Evolutionary conservation across 1,140 invertebrate genomes (phyloP).

Genomic region (Maconellicoccus hirsutus): DNA sequence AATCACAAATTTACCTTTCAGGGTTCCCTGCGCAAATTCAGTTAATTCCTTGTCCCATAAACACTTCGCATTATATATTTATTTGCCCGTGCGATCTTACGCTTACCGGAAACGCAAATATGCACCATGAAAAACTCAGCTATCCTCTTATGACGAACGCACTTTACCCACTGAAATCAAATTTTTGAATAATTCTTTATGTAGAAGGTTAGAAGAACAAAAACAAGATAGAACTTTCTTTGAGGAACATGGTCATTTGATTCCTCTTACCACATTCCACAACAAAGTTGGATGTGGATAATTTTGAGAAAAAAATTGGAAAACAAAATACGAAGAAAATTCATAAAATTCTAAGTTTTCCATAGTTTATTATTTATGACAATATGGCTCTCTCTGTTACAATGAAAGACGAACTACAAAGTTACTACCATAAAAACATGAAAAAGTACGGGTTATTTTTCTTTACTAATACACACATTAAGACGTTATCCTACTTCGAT

Average conservation of each 20-base stretch:
- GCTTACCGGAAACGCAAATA: constrained; percentile 19
- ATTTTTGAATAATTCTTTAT: no score
- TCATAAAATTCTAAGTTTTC: background rate
- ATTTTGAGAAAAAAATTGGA: background rate
- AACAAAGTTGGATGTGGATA: no score
- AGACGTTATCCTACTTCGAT: no score
- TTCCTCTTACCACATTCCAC: no score
- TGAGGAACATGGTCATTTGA: no score
- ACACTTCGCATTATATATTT: constrained; percentile 21
- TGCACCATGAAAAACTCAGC: constrained; percentile 14
- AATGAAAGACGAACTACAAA: background rate
- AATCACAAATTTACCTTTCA: constrained; percentile 17
- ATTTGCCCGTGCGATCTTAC: constrained; percentile 21
- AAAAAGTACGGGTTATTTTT: background rate
- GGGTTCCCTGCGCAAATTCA: constrained; percentile 17
- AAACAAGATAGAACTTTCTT: no score
- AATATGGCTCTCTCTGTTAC: constrained; percentile 7
- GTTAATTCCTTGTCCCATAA: constrained; percentile 20
- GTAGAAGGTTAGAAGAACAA: no score
- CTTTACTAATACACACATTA: no score
- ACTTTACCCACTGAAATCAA: no score
- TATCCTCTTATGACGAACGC: background rate
- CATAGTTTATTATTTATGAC: constrained; percentile 4
- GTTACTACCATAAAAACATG: no score
- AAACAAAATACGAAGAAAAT: background rate